Evolutionary conservation across 2,797 vertebrate genomes (phyloP).

Genomic region (Enteromius paludinosus): DNA sequence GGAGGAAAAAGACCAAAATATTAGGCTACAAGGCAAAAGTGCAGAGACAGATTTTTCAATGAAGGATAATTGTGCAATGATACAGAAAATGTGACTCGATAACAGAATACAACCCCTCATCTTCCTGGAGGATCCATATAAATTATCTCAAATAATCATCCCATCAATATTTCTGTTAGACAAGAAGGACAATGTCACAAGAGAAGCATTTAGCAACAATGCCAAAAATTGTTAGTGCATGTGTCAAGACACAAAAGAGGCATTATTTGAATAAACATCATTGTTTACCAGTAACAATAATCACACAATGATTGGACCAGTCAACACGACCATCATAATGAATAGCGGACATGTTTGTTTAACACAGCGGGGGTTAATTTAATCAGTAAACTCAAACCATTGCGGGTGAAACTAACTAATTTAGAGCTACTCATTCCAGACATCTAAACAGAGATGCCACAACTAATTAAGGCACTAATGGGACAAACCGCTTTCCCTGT

Average conservation of each 20-base stretch:
- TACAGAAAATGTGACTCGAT: slow-evolving; percentile 46
- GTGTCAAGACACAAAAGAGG: background rate
- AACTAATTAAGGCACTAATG: slow-evolving; percentile 47
- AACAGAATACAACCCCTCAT: slow-evolving; percentile 38
- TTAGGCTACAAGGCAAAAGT: slow-evolving; percentile 40
- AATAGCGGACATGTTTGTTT: slow-evolving; percentile 1
- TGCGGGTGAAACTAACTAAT: background rate
- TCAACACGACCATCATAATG: background rate
- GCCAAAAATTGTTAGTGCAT: background rate
- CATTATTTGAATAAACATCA: background rate
- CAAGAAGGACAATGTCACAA: slow-evolving; percentile 22
- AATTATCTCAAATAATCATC: slow-evolving; percentile 52
- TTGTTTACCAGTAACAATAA: slow-evolving; percentile 32
- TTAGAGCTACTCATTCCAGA: slow-evolving; percentile 6
- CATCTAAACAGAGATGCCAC: slow-evolving; percentile 18
- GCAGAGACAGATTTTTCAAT: slow-evolving; percentile 44
- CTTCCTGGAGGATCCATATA: slow-evolving; percentile 37
- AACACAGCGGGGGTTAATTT: slow-evolving; percentile 19
- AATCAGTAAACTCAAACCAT: slow-evolving; percentile 24
- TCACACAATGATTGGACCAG: background rate
- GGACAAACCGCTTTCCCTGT: slow-evolving; percentile 53
- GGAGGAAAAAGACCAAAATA: slow-evolving; percentile 45
- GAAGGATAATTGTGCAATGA: slow-evolving; percentile 56
- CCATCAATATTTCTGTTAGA: slow-evolving; percentile 56
- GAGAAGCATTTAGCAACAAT: slow-evolving; percentile 14